These are phyloP conservation scores for Campylomormyrus numenius DNA, from an alignment of 2,113 vertebrate species.

Conservation along the genomic window DNA sequence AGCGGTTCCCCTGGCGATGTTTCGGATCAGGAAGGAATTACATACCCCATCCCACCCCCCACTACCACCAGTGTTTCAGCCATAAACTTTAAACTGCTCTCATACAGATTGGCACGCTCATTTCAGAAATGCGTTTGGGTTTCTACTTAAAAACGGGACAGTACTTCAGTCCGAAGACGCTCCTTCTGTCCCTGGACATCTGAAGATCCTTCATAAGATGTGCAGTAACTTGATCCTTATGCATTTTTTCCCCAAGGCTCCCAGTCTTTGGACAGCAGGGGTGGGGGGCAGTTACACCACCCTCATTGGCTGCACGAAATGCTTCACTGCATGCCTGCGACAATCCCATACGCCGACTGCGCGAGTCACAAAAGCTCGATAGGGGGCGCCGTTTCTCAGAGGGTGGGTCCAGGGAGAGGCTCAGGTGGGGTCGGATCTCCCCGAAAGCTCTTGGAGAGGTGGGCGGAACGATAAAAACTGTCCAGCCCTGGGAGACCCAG, in stretches of 20 bases:
- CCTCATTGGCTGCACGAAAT: not conserved
- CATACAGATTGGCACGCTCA: slow-evolving; percentile 23
- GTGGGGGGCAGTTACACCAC: not conserved
- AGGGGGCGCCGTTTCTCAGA: not conserved
- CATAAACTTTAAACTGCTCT: slow-evolving; percentile 32
- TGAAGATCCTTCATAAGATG: not conserved
- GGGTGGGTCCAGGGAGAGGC: not conserved
- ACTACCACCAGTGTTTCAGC: slow-evolving; percentile 40
- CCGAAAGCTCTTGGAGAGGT: not conserved
- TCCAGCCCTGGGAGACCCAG: not conserved
- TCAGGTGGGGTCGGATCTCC: not conserved
- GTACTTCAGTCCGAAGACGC: not conserved
- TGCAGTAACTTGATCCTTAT: not conserved
- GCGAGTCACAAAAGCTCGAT: not conserved
- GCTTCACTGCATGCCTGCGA: not conserved
- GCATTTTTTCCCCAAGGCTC: not conserved
- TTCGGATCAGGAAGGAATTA: slow-evolving; percentile 56
- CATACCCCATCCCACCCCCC: slow-evolving; percentile 42
- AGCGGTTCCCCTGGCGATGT: slow-evolving; percentile 52
- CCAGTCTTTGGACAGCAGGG: not conserved
- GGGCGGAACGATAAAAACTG: not conserved
- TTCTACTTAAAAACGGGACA: slow-evolving; percentile 38
- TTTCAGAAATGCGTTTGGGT: slow-evolving; percentile 22
- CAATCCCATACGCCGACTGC: not conserved
- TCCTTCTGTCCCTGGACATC: not conserved